These are phyloP conservation scores for Dicyrtoma fusca DNA, from an alignment of 2,888 invertebrate genomes.

Conservation along the genomic window DNA sequence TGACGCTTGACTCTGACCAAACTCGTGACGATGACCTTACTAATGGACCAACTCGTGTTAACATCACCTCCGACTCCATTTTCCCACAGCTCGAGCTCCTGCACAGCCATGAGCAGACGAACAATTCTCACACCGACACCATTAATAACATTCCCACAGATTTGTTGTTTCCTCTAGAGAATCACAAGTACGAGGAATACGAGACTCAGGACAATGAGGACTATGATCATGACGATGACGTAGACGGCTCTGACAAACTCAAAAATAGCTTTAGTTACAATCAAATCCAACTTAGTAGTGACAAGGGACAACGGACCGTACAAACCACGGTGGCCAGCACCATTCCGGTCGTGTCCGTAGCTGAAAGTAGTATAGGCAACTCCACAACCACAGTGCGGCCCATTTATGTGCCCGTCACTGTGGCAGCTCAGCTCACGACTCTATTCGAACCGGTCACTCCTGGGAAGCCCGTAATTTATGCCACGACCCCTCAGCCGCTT, in stretches of 20 bases:
- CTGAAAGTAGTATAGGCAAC: background rate
- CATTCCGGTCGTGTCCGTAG: too few relatives aligned
- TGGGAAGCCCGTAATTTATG: slow-evolving; percentile 25
- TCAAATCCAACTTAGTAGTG: background rate
- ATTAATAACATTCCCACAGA: too few relatives aligned
- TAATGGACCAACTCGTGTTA: slow-evolving; percentile 38
- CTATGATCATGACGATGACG: background rate
- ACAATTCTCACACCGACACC: background rate
- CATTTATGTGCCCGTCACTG: background rate
- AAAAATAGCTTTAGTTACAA: too few relatives aligned
- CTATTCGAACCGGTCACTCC: slow-evolving; percentile 27
- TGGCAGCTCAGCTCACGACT: slow-evolving; percentile 16
- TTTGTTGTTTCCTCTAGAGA: background rate
- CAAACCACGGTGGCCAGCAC: background rate
- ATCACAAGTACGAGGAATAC: background rate
- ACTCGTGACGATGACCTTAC: slow-evolving; percentile 38
- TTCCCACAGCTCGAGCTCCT: slow-evolving; percentile 21
- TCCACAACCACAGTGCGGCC: slow-evolving; percentile 14
- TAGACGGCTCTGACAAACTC: background rate
- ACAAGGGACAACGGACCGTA: slow-evolving; percentile 10
- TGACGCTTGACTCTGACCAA: slow-evolving; percentile 37
- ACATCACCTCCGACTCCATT: slow-evolving; percentile 40
- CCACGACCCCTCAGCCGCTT: slow-evolving; percentile 15
- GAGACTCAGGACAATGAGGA: background rate
- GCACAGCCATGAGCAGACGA: background rate